Evolutionary conservation across 2,113 vertebrate genomes (phyloP).

Genomic region (Sclerurus mexicanus): DNA sequence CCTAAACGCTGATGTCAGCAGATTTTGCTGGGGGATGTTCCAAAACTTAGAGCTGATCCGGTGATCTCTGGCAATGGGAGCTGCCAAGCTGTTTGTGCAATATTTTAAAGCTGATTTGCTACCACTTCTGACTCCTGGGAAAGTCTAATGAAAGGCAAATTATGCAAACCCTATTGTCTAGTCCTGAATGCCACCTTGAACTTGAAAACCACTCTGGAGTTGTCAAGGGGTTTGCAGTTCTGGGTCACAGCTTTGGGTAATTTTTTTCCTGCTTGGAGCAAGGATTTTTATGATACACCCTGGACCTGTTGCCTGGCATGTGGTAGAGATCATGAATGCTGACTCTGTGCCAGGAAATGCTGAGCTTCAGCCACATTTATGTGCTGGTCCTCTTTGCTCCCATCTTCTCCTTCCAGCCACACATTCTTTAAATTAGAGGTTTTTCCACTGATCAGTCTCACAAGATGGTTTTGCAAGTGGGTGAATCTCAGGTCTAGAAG

Average conservation of each 20-base stretch:
- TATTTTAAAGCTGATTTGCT: neutral
- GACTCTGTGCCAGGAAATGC: neutral
- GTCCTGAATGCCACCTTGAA: neutral
- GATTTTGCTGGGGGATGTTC: neutral
- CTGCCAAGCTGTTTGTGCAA: neutral
- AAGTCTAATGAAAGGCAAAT: neutral
- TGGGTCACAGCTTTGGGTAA: neutral
- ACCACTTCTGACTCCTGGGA: neutral
- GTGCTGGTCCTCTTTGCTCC: neutral
- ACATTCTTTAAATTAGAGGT: neutral
- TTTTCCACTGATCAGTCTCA: neutral
- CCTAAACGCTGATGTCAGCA: neutral
- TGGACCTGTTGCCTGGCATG: neutral
- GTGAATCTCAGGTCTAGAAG: neutral
- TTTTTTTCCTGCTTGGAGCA: neutral
- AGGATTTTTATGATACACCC: neutral
- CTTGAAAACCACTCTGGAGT: neutral
- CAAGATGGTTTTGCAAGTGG: neutral
- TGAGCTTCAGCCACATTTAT: neutral
- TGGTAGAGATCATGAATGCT: neutral
- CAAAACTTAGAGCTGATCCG: neutral
- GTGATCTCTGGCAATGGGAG: neutral
- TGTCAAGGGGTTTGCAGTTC: neutral
- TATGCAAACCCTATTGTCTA: neutral
- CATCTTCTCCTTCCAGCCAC: neutral